Percentiles rank a stretch among this genome's conserved stretches.
phyloP scores from a whole-genome alignment of 2,797 vertebrate species.

The Chiloscyllium punctatum region DNA sequence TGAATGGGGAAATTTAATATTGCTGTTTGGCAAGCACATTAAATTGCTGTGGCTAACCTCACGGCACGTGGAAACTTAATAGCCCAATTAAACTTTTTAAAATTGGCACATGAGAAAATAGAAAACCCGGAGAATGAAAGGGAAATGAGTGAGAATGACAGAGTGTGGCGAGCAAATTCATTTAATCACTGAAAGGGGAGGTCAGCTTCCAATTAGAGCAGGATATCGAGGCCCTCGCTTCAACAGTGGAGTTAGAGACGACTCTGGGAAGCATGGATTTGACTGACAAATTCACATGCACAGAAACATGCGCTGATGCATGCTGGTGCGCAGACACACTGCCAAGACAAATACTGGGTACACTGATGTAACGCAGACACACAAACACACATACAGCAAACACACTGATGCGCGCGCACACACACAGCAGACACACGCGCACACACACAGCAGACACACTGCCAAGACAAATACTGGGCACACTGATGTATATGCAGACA shows the following conservation, averaged over 20 bases:
- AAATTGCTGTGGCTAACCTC: background rate
- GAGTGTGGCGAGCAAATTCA: background rate
- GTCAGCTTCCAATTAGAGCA: background rate
- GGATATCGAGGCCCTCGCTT: background rate
- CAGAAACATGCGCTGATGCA: too few species aligned
- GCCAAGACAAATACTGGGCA: too few species aligned
- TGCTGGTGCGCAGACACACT: too few species aligned
- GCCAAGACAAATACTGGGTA: too few species aligned
- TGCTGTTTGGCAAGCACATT: constrained; percentile 15
- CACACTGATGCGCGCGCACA: too few species aligned
- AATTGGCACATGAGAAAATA: background rate
- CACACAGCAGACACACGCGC: too few species aligned
- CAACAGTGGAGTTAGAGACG: too few species aligned
- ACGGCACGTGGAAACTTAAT: background rate
- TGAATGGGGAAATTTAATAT: constrained; percentile 28
- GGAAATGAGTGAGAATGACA: background rate
- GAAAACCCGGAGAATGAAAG: background rate
- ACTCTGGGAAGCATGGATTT: background rate
- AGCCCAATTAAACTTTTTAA: constrained; percentile 13
- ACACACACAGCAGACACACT: too few species aligned
- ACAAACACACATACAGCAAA: too few species aligned
- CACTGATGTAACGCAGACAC: too few species aligned
- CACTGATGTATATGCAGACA: too few species aligned
- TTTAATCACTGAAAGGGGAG: background rate
- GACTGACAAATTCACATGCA: background rate